Evolutionary conservation across 1,140 invertebrate genomes (phyloP), one percentile per base, ranked within the genome.

Genomic region (Drosophila pseudoobscura): DNA sequence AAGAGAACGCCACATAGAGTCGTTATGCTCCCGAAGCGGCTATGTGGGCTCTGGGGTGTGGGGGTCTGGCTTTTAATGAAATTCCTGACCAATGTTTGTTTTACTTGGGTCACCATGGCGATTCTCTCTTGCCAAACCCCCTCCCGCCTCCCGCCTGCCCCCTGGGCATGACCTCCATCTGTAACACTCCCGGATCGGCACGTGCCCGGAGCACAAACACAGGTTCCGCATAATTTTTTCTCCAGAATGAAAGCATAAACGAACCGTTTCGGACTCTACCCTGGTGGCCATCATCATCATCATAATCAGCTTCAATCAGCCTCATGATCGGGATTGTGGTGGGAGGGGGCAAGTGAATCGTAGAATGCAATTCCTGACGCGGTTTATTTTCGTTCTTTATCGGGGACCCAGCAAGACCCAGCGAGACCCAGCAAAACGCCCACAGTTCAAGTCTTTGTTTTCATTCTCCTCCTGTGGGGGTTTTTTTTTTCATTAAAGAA

Each of bases 181-280:
- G 8, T 45, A 62, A 78, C 49, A 51, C 54, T 75, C 50, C 56
- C 54, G 11, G 59, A 70, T 76, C 61, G 82, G 82, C 82, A 87
- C 82, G 82, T 87, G 82, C 82, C 82, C 82, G 69, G 64, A 78
- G 54, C 75, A 60, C 69, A 78, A 82, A 71, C 82, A 87, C 78
- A 85, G 82, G 82, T 87, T 87, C 82, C 82, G 82, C 82, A 88
- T 88, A 78, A 88, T 82, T 75, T 58, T 75, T 87, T 87, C 83
- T 62, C 66, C 65, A 77, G 82, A 87, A 87, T 87, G 82, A 87
- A 87, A 87, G 83, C 82, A 87, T 87, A 87, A 87, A 87, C 82
- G 82, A 78, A 69, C 39, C 82, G 78, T 78, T 82, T 56, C 57
- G 54, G 60, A 61, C 39, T 57, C 58, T 50, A 68, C 74, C 78